Evolutionary conservation across 1,140 invertebrate genomes (phyloP).

Genomic region (Drosophila ananassae): DNA sequence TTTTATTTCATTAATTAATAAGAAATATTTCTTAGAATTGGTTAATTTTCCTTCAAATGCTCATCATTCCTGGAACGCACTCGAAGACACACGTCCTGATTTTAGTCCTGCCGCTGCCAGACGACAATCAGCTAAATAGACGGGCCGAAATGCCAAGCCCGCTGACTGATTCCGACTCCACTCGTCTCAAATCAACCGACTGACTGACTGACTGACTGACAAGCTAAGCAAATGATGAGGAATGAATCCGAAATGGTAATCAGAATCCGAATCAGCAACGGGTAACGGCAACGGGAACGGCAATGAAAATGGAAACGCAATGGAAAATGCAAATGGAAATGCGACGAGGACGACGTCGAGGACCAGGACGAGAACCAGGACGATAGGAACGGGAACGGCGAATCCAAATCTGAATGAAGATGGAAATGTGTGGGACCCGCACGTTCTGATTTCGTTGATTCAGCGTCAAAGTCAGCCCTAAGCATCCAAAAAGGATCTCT

Average conservation of each 20-base stretch:
- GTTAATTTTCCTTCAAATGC: no score
- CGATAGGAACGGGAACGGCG: not conserved
- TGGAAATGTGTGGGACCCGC: conserved; percentile 54
- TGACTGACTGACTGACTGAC: conserved; percentile 64
- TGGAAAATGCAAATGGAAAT: conserved; percentile 53
- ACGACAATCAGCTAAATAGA: conserved; percentile 77
- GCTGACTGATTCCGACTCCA: conserved; percentile 23
- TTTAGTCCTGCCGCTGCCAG: conserved; percentile 3
- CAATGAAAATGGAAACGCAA: conserved; percentile 70
- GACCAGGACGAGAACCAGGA: not conserved
- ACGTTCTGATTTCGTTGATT: conserved; percentile 60
- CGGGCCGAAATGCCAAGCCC: conserved; percentile 60
- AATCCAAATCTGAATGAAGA: conserved; percentile 19
- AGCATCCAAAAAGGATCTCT: conserved; percentile 2
- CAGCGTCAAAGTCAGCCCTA: conserved; percentile 48
- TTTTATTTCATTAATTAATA: no score
- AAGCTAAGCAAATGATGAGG: conserved; percentile 80
- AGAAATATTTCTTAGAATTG: no score
- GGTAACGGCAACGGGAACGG: conserved; percentile 56
- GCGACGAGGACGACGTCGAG: conserved; percentile 6
- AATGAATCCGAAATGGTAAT: conserved; percentile 80
- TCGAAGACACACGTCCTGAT: conserved; percentile 5
- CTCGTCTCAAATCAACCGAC: conserved; percentile 10
- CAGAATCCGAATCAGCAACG: conserved; percentile 45
- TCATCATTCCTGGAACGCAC: not conserved